Evolutionary conservation across 2,888 invertebrate species (phyloP).

Genomic region (Aphidoletes aphidimyza): DNA sequence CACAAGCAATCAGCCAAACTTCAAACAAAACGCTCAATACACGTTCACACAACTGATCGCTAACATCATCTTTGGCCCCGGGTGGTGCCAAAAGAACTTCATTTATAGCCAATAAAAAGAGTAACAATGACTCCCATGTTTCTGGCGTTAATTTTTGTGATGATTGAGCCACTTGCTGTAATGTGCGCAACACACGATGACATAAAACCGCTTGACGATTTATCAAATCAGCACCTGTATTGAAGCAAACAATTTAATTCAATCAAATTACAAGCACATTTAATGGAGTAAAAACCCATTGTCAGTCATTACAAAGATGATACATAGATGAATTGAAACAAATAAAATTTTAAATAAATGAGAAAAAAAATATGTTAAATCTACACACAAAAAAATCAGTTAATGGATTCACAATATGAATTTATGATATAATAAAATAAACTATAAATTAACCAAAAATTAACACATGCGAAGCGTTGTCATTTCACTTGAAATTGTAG

Average conservation of each 20-base stretch:
- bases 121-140: constrained; percentile 90
- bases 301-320: too few relatives aligned
- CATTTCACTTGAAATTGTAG: not conserved
- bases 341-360: not conserved
- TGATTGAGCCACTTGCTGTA: constrained; percentile 82
- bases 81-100: constrained; percentile 92
- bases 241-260: not conserved
- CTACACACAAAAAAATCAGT: constrained; percentile 5
- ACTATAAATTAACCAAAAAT: not conserved
- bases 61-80: constrained; percentile 92
- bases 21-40: constrained; percentile 94
- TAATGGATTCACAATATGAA: constrained; percentile 14
- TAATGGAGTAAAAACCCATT: not conserved
- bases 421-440: not conserved
- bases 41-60: constrained; percentile 92
- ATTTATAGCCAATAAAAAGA: constrained; percentile 90
- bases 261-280: not conserved
- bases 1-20: constrained; percentile 74
- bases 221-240: constrained; percentile 84
- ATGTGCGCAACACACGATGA: constrained; percentile 86
- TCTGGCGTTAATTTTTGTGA: constrained; percentile 81
- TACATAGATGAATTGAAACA: not conserved
- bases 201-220: constrained; percentile 94
- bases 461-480: constrained; percentile 30
- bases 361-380: not conserved